Conservation (phyloP, 2,888 invertebrate genomes). For the Eumerus sabulonum region DNA sequence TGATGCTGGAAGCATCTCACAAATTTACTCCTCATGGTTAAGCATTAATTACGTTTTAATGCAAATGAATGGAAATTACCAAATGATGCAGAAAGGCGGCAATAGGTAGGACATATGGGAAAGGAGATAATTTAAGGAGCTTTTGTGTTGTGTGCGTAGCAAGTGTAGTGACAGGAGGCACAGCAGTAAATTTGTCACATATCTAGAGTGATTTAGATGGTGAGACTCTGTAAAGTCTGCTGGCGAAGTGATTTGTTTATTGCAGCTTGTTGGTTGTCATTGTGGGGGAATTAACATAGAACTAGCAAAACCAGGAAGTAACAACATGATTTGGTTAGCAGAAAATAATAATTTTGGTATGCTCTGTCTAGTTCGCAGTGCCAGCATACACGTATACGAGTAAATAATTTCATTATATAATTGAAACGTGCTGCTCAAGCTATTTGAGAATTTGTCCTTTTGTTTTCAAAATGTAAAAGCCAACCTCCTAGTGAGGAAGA, state of each 20-base stretch:
- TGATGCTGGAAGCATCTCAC: too few species aligned
- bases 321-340: too few species aligned
- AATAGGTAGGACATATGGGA: background rate
- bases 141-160: background rate
- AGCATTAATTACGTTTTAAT: slow-evolving; percentile 65
- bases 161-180: slow-evolving; percentile 34
- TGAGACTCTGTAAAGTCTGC: slow-evolving; percentile 2
- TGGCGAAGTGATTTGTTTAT: slow-evolving; percentile 47
- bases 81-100: slow-evolving; percentile 49
- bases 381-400: too few species aligned
- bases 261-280: slow-evolving; percentile 22
- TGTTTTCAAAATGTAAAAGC: too few species aligned
- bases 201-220: slow-evolving; percentile 53
- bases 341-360: too few species aligned
- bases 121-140: slow-evolving; percentile 34
- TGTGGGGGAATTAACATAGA: slow-evolving; percentile 3
- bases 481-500: too few species aligned
- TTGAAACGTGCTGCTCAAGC: too few species aligned
- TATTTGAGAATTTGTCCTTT: too few species aligned
- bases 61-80: slow-evolving; percentile 65
- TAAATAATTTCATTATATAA: too few species aligned
- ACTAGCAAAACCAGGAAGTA: too few species aligned
- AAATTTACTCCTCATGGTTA: slow-evolving; percentile 1
- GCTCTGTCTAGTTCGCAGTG: too few species aligned
- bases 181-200: slow-evolving; percentile 51